Evolutionary conservation across 2,797 vertebrate species (phyloP).

Genomic region (Hoplostethus mediterraneus): DNA sequence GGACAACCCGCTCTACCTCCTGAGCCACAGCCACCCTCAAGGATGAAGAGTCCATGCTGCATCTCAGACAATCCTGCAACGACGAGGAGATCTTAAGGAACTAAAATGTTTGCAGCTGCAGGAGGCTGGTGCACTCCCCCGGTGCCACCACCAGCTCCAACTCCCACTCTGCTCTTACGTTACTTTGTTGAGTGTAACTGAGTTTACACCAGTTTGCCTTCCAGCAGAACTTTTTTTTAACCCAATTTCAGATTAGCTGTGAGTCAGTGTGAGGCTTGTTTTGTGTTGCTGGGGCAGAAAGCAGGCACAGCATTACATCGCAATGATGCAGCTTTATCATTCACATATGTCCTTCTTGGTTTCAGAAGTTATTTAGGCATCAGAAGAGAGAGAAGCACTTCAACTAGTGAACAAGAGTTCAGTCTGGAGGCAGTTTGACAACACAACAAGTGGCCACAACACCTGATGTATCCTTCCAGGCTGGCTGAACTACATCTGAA

Average conservation of each 20-base stretch:
- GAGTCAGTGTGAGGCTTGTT: conserved; percentile 47
- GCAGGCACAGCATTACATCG: not conserved
- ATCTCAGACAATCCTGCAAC: no score
- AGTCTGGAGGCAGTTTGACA: no score
- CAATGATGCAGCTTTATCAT: not conserved
- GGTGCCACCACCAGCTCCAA: not conserved
- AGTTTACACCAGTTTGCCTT: conserved; percentile 8
- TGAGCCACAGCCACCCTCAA: no score
- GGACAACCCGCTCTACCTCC: no score
- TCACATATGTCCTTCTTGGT: conserved; percentile 12
- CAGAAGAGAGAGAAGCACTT: no score
- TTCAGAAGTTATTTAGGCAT: not conserved
- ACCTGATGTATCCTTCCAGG: no score
- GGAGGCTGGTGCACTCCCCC: conserved; percentile 5
- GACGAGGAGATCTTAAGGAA: no score
- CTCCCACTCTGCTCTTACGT: not conserved
- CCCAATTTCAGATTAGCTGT: conserved; percentile 20
- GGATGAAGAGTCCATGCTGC: no score
- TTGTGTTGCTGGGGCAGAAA: conserved; percentile 32
- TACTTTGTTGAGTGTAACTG: conserved; percentile 15
- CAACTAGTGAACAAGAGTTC: no score
- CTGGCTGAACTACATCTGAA: no score
- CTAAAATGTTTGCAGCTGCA: not conserved
- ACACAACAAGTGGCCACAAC: no score
- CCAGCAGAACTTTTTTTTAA: conserved; percentile 12